Evolutionary conservation across 2,797 vertebrate genomes (phyloP), one percentile per base, ranked within the genome.

Genomic region (Perodicticus potto): DNA sequence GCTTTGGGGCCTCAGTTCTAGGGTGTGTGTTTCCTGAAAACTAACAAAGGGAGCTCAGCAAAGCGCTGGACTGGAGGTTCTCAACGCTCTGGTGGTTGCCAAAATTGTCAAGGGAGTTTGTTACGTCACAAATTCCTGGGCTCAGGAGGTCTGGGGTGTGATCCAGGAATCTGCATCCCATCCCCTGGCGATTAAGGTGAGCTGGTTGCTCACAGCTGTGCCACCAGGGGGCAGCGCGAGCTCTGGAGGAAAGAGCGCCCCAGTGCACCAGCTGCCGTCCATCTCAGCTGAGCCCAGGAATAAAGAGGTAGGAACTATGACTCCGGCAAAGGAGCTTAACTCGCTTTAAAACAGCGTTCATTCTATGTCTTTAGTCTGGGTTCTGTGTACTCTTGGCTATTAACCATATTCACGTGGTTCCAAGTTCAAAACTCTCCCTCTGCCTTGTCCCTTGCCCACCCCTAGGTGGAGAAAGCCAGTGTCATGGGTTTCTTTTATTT

Each of bases 211-310:
- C 69, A 27, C 49, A 82, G 77, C 61, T 77, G 74, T 20, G 83
- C 6, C 3, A 0, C 5, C 7, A 16, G n/a, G 0, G 37, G 57
- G 5, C 3, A 20, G 0, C 2, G 49, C 40, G 17, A 10, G 5
- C 16, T 13, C 3, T 3, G 19, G 34, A 29, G 45, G 81, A 25
- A 32, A 0, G 17, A 16, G 13, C 0, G 34, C n/a, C 29, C 4
- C 0, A 0, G 37, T 3, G 20, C 23, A 7, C 49, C 84, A 49
- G 80, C 74, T 57, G 57, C 40, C 1, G 1, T 5, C 4, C 80
- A 6, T 73, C 69, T 34, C 61, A 0, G 10, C 70, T 0, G 40
- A 89, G 61, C 61, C 43, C 72, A 12, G 1, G 32, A 29, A 72
- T 57, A 37, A 32, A 89, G 82, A 43, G 16, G 13, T 0, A 12